Conservation (phyloP, 2,888 invertebrate genomes). For the Diarsia rubi region DNA sequence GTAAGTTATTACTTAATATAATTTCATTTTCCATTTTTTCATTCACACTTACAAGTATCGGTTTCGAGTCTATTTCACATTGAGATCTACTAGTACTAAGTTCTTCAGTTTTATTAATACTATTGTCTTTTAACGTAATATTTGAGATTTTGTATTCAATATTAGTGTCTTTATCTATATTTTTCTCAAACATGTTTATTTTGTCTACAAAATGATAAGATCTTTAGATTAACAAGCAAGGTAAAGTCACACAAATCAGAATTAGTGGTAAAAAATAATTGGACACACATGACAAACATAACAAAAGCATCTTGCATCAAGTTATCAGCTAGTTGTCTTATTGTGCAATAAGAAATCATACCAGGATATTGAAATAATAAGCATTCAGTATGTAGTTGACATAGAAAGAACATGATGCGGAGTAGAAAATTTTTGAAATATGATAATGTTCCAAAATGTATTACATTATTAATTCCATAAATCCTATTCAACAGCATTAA, state of each 20-base stretch:
- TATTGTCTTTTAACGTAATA: conserved; percentile 81
- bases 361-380: conserved; percentile 50
- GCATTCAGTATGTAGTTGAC: conserved; percentile 47
- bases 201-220: conserved; percentile 79
- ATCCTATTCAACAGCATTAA: conserved; percentile 18
- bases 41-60: conserved; percentile 57
- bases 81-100: conserved; percentile 71
- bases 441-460: conserved; percentile 20
- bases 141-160: conserved; percentile 81
- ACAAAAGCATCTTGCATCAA: conserved; percentile 54
- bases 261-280: not conserved
- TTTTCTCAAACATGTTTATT: conserved; percentile 89
- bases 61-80: conserved; percentile 71
- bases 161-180: conserved; percentile 80
- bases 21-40: conserved; percentile 58
- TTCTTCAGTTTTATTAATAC: conserved; percentile 78
- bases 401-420: conserved; percentile 64
- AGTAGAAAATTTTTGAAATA: conserved; percentile 37
- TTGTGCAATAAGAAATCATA: conserved; percentile 58
- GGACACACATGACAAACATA: conserved; percentile 43
- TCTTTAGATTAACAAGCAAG: conserved; percentile 44
- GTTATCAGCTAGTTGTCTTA: conserved; percentile 22
- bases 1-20: conserved; percentile 67
- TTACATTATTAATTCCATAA: conserved; percentile 16
- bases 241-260: conserved; percentile 1